phyloP scores from a whole-genome alignment of 2,888 invertebrate species.

The Pocota personata region DNA sequence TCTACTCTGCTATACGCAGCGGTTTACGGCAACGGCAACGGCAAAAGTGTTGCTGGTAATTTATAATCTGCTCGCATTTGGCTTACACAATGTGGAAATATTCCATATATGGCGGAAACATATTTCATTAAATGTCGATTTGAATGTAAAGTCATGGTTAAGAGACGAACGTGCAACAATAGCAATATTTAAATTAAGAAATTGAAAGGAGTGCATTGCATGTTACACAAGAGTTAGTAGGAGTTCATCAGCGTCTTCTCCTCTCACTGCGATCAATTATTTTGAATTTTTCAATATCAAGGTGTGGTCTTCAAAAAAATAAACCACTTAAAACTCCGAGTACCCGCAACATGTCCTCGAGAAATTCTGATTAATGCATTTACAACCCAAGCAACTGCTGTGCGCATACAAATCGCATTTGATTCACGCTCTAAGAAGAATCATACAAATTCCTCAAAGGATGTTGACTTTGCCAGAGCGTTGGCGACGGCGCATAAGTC shows the following conservation, averaged over 20 bases:
- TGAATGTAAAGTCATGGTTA: conserved; percentile 68
- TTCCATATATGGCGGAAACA: conserved; percentile 69
- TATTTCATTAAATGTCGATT: conserved; percentile 73
- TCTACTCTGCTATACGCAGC: neutral
- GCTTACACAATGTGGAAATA: conserved; percentile 69
- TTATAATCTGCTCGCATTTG: conserved; percentile 71
- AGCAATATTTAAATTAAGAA: neutral
- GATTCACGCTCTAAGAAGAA: conserved; percentile 4
- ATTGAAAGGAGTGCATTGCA: too few species aligned
- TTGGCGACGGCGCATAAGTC: conserved; percentile 6
- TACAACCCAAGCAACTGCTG: neutral
- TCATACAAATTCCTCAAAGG: conserved; percentile 51
- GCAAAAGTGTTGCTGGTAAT: conserved; percentile 39
- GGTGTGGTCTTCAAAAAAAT: conserved; percentile 40
- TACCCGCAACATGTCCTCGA: neutral
- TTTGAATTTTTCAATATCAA: conserved; percentile 10
- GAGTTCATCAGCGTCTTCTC: neutral
- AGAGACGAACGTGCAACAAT: conserved; percentile 26
- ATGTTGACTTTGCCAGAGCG: conserved; percentile 48
- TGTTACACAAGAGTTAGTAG: too few species aligned
- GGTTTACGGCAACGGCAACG: conserved; percentile 10
- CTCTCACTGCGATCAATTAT: neutral
- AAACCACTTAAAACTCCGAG: conserved; percentile 15
- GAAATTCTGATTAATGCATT: conserved; percentile 36
- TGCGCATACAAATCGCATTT: conserved; percentile 55